phyloP scores from a whole-genome alignment of 2,888 invertebrate genomes.

The Lasioglossum calceatum region DNA sequence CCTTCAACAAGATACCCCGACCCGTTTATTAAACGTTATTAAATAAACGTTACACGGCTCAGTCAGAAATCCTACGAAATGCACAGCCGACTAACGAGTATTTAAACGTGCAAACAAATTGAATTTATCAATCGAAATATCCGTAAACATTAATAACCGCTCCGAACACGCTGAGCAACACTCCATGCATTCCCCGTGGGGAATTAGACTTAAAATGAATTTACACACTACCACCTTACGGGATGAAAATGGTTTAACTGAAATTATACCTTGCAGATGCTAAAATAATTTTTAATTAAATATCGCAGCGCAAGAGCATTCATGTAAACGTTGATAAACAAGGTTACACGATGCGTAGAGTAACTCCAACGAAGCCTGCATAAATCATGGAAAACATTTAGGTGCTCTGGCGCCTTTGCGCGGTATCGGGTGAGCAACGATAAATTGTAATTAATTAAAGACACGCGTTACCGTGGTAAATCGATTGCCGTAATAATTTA shows the following conservation, averaged over 20 bases:
- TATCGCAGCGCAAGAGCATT: neutral
- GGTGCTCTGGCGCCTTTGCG: neutral
- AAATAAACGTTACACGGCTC: neutral
- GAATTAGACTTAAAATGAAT: neutral
- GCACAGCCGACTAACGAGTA: neutral
- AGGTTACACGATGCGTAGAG: neutral
- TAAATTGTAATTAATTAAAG: slow-evolving; percentile 5
- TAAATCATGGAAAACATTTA: neutral
- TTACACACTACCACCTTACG: neutral
- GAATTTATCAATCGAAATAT: neutral
- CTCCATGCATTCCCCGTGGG: neutral
- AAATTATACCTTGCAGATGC: neutral
- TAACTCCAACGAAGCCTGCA: neutral
- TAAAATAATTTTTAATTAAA: neutral
- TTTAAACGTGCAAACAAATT: neutral
- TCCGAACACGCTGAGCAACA: neutral
- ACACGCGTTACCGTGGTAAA: neutral
- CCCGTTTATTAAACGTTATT: neutral
- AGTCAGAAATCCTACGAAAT: neutral
- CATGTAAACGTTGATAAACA: neutral
- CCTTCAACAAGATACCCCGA: rapidly evolving
- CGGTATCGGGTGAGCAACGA: neutral
- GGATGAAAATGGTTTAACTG: no score
- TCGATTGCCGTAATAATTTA: neutral
- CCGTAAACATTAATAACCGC: neutral